phyloP scores from a whole-genome alignment of 1,140 invertebrate species.

The Andrena cerasifolii region DNA sequence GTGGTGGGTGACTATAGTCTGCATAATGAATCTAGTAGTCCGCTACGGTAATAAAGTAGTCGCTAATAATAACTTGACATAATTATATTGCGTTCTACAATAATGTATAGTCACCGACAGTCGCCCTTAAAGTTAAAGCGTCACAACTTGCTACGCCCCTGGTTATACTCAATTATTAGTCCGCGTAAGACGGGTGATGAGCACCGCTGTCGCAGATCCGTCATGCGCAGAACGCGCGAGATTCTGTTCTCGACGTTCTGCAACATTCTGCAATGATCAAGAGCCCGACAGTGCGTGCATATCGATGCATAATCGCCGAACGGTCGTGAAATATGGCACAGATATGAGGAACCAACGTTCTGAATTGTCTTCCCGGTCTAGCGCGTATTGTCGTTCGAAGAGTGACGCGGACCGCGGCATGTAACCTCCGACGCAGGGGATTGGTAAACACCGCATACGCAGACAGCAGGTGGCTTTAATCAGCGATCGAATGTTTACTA shows the following conservation, averaged over 20 bases:
- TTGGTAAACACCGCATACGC: slow-evolving; percentile 30
- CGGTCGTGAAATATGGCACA: background rate
- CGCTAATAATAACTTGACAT: too few relatives aligned
- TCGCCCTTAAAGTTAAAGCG: too few relatives aligned
- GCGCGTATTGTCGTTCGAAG: background rate
- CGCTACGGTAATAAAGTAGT: too few relatives aligned
- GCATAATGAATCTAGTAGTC: too few relatives aligned
- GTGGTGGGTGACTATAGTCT: too few relatives aligned
- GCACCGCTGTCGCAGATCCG: background rate
- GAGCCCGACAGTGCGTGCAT: background rate
- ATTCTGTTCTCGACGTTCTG: background rate
- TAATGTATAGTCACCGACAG: background rate
- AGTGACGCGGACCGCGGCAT: background rate
- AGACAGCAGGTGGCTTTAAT: slow-evolving; percentile 22
- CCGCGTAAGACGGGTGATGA: background rate
- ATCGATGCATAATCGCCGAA: background rate
- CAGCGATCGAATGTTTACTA: slow-evolving; percentile 4
- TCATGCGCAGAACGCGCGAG: slow-evolving; percentile 28
- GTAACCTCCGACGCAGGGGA: slow-evolving; percentile 19
- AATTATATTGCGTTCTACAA: too few relatives aligned
- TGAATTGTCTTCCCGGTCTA: background rate
- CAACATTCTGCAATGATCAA: background rate
- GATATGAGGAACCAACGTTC: slow-evolving; percentile 16
- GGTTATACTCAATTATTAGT: background rate
- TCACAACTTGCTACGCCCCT: background rate